phyloP scores from a whole-genome alignment of 2,797 vertebrate species.

The Sebastes oblongus region DNA sequence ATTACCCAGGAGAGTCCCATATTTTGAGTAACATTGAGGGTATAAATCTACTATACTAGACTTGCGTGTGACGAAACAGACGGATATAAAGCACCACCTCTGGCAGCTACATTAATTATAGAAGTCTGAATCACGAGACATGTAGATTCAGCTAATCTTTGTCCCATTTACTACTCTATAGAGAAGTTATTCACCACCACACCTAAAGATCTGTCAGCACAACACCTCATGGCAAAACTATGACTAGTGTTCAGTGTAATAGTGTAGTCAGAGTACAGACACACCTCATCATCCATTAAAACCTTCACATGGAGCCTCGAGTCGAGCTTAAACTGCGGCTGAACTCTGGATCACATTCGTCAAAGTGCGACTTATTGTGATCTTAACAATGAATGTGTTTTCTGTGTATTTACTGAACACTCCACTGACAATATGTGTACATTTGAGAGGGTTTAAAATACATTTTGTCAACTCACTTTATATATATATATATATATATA shows the following conservation, averaged over 20 bases:
- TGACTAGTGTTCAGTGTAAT: neutral
- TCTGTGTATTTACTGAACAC: neutral
- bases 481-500: neutral
- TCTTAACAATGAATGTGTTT: neutral
- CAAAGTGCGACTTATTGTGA: neutral
- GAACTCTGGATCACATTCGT: neutral
- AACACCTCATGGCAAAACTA: neutral
- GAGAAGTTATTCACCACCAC: neutral
- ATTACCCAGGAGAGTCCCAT: neutral
- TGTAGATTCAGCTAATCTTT: neutral
- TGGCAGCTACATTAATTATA: neutral
- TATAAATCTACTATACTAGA: neutral
- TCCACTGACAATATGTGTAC: neutral
- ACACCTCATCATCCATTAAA: neutral
- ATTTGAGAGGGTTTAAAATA: neutral
- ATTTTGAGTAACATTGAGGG: neutral
- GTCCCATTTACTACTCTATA: neutral
- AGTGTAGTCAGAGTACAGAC: neutral
- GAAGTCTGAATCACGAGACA: neutral
- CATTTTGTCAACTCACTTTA: neutral
- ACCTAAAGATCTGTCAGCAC: neutral
- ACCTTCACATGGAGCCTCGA: neutral
- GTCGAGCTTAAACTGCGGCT: neutral
- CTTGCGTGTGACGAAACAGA: neutral
- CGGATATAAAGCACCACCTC: neutral